These are phyloP conservation scores for Electrophaes corylata DNA, from an alignment of 2,888 invertebrate genomes.

Conservation along the genomic window DNA sequence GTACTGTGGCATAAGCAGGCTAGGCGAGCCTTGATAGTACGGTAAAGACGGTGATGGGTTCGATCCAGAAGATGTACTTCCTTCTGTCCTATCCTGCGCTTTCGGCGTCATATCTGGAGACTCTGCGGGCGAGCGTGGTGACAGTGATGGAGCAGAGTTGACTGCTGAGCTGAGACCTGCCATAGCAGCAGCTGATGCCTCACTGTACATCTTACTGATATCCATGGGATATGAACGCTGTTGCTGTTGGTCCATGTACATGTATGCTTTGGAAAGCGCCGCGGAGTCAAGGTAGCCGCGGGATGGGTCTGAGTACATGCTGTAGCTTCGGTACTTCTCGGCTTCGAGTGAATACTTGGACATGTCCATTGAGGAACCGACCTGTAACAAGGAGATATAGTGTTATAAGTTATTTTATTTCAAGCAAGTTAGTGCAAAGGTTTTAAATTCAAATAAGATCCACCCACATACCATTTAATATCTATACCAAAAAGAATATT, in stretches of 20 bases:
- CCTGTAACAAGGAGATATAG: slow-evolving; percentile 80
- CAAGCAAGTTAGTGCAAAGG: no score
- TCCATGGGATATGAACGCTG: slow-evolving; percentile 85
- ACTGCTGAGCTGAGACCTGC: slow-evolving; percentile 78
- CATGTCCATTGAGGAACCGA: slow-evolving; percentile 91
- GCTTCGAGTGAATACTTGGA: slow-evolving; percentile 90
- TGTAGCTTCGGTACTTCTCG: slow-evolving; percentile 90
- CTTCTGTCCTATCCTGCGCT: slow-evolving; percentile 80
- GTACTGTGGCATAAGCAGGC: slow-evolving; percentile 88
- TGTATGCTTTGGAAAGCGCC: slow-evolving; percentile 89
- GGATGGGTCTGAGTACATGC: slow-evolving; percentile 90
- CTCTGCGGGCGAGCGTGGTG: slow-evolving; percentile 78
- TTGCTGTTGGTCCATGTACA: slow-evolving; percentile 89
- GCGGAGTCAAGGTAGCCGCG: slow-evolving; percentile 89
- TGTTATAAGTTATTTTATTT: background rate
- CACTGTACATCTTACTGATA: slow-evolving; percentile 87
- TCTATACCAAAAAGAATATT: no score
- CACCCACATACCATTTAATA: no score
- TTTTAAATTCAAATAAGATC: no score
- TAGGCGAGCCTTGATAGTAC: slow-evolving; percentile 84
- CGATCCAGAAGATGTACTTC: slow-evolving; percentile 85
- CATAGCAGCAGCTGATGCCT: slow-evolving; percentile 85
- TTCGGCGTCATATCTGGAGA: slow-evolving; percentile 83
- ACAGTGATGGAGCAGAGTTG: slow-evolving; percentile 73
- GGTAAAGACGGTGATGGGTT: slow-evolving; percentile 86